Evolutionary conservation across 2,888 invertebrate genomes (phyloP), one percentile per base, ranked within the genome.

Genomic region (Diadromus collaris): DNA sequence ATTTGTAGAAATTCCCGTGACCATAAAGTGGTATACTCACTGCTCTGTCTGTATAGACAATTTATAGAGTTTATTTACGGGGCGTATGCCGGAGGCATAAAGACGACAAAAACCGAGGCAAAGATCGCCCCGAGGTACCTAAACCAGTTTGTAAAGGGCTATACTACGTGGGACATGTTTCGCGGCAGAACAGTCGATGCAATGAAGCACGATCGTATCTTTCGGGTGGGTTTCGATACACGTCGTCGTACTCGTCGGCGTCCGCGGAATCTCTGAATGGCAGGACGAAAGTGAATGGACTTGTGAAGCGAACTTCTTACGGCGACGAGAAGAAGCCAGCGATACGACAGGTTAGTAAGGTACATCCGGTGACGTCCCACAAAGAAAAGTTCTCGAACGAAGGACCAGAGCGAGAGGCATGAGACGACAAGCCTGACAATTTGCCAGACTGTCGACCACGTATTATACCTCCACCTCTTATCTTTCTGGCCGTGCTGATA

Each of bases 221-320:
- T 78, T 75, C 69, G 75, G 73, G 19, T 54, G 65, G 51, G 76
- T 81, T 83, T 82, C 64, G 54, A 56, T 68, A 68, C 29, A 44
- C 68, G 76, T 65, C 73, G 70, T 70, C 54, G 68, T 74, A 64
- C 63, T 68, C 77, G 71, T 75, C 81, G 77, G 61, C 56, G 54
- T 58, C 21, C 58, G 73, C 27, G 61, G 79, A 81, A 81, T 85
- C 83, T 83, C 82, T 88, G 87, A 88, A 88, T 88, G 88, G 85
- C 84, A 83, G 70, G 73, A 81, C 82, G 80, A 85, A 86, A 86
- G 86, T 86, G 86, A 87, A 87, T 88, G 86, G 85, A 78, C 80
- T 74, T n/a, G 78, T 19, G 67, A 69, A 69, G 70, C 54, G 34
- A 48, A 24, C 54, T 51, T 41, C 34, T 38, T n/a, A 24, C 21